Evolutionary conservation across 2,888 invertebrate genomes (phyloP), one percentile per base, ranked within the genome.

Genomic region (Didymodactylos carnosus): DNA sequence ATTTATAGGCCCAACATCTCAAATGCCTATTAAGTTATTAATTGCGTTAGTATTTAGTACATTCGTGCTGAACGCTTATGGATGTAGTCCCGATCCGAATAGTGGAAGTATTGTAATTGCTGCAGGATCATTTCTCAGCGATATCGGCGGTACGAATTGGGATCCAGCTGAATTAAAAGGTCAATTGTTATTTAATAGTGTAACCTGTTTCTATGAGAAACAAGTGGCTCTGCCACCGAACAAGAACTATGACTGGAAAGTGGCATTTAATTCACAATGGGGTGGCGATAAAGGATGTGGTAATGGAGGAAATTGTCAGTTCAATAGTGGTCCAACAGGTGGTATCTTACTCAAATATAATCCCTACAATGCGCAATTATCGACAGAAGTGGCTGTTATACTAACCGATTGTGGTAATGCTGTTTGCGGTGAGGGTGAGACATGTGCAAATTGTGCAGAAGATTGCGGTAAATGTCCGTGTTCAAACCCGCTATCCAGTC

Each of bases 221-320:
- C 29, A 41, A 29, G 51, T 71, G 10, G 74, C 71, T 6, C 39
- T 74, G 19, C 39, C 39, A 16, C 29, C 49, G 10, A 69, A 62
- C 25, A 29, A 71, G 6, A 74, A 71, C 23, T 71, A 46, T 62
- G 46, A 70, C 19, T 74, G 74, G 74, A 74, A 74, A 71, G 74
- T 74, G 29, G 53, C 70, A 3, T 39, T 74, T 6, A 71, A 46
- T 29, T 71, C 46, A 39, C 35, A 41, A 14, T 74, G 74, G 74
- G 71, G 43, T 41, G 74, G 71, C 11, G 41, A 27, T 41, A 71
- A 69, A 51, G 74, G 74, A 23, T 73, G 73, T 39, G 51, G 40
- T 70, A 70, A 35, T 35, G 62, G 43, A 46, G 40, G 27, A 6
- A 69, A 73, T 49, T 73, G 73, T 70, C 39, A 27, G 11, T 69